Percentiles rank a stretch among this genome's conserved stretches.
Conservation (phyloP, 2,888 invertebrate species). For the Rotaria socialis region DNA sequence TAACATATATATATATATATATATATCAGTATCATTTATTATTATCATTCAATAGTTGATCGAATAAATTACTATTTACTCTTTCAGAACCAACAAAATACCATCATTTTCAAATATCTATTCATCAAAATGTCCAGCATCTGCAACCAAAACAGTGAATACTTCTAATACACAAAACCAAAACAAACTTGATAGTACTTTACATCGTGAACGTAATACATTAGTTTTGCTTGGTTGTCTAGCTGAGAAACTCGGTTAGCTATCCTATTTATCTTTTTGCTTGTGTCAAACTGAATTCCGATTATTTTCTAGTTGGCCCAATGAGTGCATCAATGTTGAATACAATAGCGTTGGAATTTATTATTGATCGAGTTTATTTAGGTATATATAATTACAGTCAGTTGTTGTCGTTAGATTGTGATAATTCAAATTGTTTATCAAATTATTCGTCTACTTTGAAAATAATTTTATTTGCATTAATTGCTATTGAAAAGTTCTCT, state of each 20-base stretch:
- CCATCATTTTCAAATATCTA: not conserved
- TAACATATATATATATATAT: too few species aligned
- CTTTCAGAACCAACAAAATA: not conserved
- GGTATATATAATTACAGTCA: not conserved
- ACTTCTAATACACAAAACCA: slow-evolving; percentile 63
- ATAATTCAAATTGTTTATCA: slow-evolving; percentile 10
- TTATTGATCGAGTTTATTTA: slow-evolving; percentile 62
- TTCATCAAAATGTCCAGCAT: not conserved
- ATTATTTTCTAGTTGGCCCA: slow-evolving; percentile 62
- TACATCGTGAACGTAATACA: slow-evolving; percentile 67
- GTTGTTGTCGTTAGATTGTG: slow-evolving; percentile 68
- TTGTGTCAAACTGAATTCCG: too few species aligned
- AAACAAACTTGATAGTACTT: slow-evolving; percentile 51
- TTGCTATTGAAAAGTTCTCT: slow-evolving; percentile 1
- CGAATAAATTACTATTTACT: not conserved
- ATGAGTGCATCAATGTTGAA: slow-evolving; percentile 78
- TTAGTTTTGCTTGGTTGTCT: slow-evolving; percentile 83
- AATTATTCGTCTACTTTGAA: slow-evolving; percentile 37
- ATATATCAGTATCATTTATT: too few species aligned
- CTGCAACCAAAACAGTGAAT: slow-evolving; percentile 52
- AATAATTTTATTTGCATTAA: slow-evolving; percentile 4
- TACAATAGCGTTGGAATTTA: slow-evolving; percentile 73
- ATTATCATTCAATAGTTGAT: too few species aligned
- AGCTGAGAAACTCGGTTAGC: slow-evolving; percentile 79
- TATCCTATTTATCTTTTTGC: not conserved